Evolutionary conservation across 2,797 vertebrate genomes (phyloP).

Genomic region (Hirundo rustica): DNA sequence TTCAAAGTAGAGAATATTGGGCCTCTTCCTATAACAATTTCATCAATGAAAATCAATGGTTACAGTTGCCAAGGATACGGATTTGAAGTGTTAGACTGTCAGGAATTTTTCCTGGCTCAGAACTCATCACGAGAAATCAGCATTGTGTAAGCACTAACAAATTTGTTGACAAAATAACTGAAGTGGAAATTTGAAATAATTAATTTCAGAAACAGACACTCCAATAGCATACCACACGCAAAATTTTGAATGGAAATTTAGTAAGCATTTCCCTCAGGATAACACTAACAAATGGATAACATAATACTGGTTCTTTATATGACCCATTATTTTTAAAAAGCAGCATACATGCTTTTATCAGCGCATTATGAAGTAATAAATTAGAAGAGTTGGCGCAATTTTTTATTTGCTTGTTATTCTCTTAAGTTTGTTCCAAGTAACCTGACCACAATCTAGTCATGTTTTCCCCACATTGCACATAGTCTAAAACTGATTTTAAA

Average conservation of each 20-base stretch:
- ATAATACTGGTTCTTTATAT: background rate
- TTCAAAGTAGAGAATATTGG: slow-evolving; percentile 98
- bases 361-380: background rate
- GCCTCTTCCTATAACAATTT: slow-evolving; percentile 90
- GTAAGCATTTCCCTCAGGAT: background rate
- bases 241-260: background rate
- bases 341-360: background rate
- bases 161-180: background rate
- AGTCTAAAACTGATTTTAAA: background rate
- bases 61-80: slow-evolving; percentile 97
- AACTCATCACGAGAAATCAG: slow-evolving; percentile 93
- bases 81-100: slow-evolving; percentile 94
- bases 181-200: slow-evolving; percentile 3
- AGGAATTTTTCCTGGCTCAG: slow-evolving; percentile 85
- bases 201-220: background rate
- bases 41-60: slow-evolving; percentile 95
- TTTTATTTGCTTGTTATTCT: background rate
- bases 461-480: background rate
- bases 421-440: background rate
- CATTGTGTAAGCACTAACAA: slow-evolving; percentile 86
- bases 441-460: background rate
- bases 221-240: background rate
- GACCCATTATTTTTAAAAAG: background rate
- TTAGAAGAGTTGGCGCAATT: background rate
- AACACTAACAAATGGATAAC: background rate